Evolutionary conservation across 1,140 invertebrate genomes (phyloP).

Genomic region (Scaptomyza montana): DNA sequence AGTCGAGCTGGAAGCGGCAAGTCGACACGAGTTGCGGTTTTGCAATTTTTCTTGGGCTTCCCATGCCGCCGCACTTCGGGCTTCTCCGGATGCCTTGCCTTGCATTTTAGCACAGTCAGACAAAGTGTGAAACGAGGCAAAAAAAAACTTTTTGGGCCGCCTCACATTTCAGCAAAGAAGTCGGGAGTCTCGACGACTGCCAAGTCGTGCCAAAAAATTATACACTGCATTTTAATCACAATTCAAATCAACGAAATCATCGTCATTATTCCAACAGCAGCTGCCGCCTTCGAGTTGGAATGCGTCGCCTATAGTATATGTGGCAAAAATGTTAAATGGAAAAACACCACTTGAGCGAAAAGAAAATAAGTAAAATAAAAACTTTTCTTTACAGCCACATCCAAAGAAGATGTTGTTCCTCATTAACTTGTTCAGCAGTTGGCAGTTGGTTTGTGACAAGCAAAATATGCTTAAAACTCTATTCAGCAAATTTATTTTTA

Average conservation of each 20-base stretch:
- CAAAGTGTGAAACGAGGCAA: conserved; percentile 71
- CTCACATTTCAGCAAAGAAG: conserved; percentile 45
- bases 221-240: conserved; percentile 83
- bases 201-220: conserved; percentile 62
- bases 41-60: conserved; percentile 76
- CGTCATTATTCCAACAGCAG: conserved; percentile 74
- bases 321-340: conserved; percentile 25
- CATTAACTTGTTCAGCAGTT: conserved; percentile 46
- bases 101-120: conserved; percentile 65
- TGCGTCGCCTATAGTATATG: conserved; percentile 29
- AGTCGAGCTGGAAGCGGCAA: conserved; percentile 49
- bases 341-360: conserved; percentile 47
- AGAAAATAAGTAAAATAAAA: not conserved
- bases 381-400: conserved; percentile 30
- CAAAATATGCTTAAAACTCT: conserved; percentile 1
- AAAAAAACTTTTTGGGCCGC: conserved; percentile 64
- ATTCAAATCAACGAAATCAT: conserved; percentile 81
- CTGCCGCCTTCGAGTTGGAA: conserved; percentile 45
- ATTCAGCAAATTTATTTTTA: conserved; percentile 6
- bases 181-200: conserved; percentile 32
- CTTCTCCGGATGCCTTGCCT: not conserved
- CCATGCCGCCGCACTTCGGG: not conserved
- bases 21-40: conserved; percentile 81
- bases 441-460: conserved; percentile 25
- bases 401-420: conserved; percentile 23